Evolutionary conservation across 2,797 vertebrate species (phyloP).

Genomic region (Schizopygopsis pylzovi): DNA sequence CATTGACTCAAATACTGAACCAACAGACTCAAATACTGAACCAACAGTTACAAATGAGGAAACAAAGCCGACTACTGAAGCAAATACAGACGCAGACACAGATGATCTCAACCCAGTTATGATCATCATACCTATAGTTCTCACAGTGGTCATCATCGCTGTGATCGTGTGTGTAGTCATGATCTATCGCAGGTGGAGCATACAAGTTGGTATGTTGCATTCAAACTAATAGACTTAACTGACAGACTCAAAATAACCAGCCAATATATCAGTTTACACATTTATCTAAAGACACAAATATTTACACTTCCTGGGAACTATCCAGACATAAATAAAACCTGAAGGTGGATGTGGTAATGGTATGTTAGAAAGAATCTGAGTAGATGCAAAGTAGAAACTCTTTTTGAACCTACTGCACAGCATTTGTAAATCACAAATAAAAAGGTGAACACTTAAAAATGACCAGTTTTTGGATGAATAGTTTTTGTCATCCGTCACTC

Average conservation of each 20-base stretch:
- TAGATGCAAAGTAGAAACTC: background rate
- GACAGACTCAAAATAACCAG: background rate
- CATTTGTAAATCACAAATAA: constrained; percentile 8
- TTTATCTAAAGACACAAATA: constrained; percentile 15
- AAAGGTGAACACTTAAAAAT: background rate
- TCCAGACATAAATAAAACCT: background rate
- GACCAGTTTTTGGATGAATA: too few relatives aligned
- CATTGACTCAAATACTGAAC: background rate
- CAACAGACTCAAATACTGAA: too few relatives aligned
- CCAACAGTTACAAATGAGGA: background rate
- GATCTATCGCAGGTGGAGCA: constrained; percentile 22
- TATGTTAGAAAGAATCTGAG: background rate
- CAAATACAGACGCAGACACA: background rate
- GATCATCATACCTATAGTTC: constrained; percentile 19
- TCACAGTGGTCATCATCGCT: constrained; percentile 25
- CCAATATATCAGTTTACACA: background rate
- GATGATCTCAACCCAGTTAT: background rate
- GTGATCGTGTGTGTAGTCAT: constrained; percentile 2
- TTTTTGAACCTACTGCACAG: background rate
- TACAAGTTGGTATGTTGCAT: constrained; percentile 30
- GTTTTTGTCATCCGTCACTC: constrained; percentile 1
- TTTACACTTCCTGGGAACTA: background rate
- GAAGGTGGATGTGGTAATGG: background rate
- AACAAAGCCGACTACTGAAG: background rate
- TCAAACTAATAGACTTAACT: background rate